A percentile compares a stretch with the other conserved stretches of the same genome.
Evolutionary conservation across 2,113 vertebrate genomes (phyloP).

Genomic region (Thunnus thynnus): DNA sequence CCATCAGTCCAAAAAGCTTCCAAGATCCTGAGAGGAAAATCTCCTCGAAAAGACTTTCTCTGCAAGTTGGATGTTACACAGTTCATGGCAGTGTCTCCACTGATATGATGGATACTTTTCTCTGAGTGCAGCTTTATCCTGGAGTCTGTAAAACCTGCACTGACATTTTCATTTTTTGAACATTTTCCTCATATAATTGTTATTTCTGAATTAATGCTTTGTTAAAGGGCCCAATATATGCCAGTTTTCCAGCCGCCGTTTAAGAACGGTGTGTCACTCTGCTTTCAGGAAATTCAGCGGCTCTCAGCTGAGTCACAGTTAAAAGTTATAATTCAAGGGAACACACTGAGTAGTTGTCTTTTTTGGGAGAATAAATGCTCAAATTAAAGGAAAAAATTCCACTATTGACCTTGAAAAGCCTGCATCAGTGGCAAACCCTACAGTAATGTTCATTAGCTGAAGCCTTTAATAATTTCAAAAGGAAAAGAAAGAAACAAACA

Average conservation of each 20-base stretch:
- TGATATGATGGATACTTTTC: slow-evolving; percentile 20
- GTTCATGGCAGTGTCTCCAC: slow-evolving; percentile 25
- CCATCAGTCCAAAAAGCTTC: slow-evolving; percentile 47
- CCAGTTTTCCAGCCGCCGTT: not conserved
- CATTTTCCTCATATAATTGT: not conserved
- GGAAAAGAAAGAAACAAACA: slow-evolving; percentile 10
- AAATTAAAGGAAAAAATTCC: slow-evolving; percentile 17
- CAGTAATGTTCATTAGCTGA: slow-evolving; percentile 2
- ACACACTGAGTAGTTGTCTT: not conserved
- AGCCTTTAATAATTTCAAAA: slow-evolving; percentile 28
- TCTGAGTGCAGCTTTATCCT: slow-evolving; percentile 26
- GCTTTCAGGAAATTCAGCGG: slow-evolving; percentile 3
- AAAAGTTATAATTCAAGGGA: not conserved
- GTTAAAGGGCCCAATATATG: not conserved
- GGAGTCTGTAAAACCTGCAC: slow-evolving; percentile 21
- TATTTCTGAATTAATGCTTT: slow-evolving; percentile 10
- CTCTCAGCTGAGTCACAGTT: not conserved
- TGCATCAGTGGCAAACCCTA: not conserved
- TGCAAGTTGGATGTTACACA: slow-evolving; percentile 41
- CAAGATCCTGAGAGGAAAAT: slow-evolving; percentile 49
- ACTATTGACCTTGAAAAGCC: slow-evolving; percentile 48
- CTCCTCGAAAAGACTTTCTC: slow-evolving; percentile 38
- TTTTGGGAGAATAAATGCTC: not conserved
- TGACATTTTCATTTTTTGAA: not conserved
- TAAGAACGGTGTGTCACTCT: not conserved